These are phyloP conservation scores for Dilophus febrilis DNA, from an alignment of 2,888 invertebrate genomes.

Conservation along the genomic window DNA sequence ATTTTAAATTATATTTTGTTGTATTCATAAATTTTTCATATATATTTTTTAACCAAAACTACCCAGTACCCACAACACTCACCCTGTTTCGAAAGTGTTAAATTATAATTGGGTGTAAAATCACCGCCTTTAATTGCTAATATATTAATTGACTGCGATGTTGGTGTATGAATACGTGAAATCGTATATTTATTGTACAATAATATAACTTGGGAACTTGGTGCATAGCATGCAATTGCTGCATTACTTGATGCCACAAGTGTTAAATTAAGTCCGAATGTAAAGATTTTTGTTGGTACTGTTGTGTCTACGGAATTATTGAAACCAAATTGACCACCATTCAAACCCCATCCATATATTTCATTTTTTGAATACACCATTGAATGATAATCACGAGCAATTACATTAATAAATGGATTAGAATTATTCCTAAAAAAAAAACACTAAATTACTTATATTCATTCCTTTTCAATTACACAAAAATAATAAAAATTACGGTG, in stretches of 20 bases:
- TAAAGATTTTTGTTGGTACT: conserved; percentile 1
- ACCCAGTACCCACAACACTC: no score
- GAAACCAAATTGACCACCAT: conserved; percentile 62
- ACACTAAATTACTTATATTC: no score
- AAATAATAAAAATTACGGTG: no score
- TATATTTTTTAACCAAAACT: no score
- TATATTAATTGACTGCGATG: conserved; percentile 16
- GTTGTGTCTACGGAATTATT: not conserved
- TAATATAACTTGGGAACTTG: conserved; percentile 18
- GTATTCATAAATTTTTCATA: not conserved
- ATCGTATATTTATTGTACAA: conserved; percentile 22
- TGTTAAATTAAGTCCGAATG: conserved; percentile 18
- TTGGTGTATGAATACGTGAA: conserved; percentile 21
- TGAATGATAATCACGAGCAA: conserved; percentile 54
- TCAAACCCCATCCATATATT: conserved; percentile 65
- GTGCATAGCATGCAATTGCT: conserved; percentile 23
- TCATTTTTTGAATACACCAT: conserved; percentile 43
- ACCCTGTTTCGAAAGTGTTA: not conserved
- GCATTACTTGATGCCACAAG: conserved; percentile 27
- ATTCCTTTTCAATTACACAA: conserved; percentile 28
- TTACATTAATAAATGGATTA: conserved; percentile 38
- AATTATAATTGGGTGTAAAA: conserved; percentile 3
- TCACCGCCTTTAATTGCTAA: conserved; percentile 35
- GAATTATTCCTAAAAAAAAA: no score
- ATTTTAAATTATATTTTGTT: no score